phyloP scores from a whole-genome alignment of 2,797 vertebrate species.

The Coccyzus lansbergi region DNA sequence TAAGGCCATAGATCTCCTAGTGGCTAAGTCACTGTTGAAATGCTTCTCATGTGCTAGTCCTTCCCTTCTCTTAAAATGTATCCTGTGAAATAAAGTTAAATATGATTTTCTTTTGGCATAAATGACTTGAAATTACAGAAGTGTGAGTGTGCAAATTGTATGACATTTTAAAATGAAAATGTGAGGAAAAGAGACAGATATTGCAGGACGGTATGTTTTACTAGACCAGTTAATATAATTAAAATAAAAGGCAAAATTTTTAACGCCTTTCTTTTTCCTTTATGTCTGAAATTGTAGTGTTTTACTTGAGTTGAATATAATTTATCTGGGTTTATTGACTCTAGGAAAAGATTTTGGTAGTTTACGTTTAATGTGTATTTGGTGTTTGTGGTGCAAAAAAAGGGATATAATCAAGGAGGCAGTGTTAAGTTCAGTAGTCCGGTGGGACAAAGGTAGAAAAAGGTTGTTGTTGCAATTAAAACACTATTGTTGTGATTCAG shows the following conservation, averaged over 20 bases:
- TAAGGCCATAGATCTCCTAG: neutral
- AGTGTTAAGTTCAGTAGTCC: neutral
- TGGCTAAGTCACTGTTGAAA: neutral
- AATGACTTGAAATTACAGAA: neutral
- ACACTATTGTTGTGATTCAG: constrained; percentile 8
- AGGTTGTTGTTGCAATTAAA: constrained; percentile 19
- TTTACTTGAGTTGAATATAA: neutral
- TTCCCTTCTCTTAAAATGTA: neutral
- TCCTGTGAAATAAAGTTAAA: neutral
- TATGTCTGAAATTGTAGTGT: neutral
- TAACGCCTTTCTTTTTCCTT: neutral
- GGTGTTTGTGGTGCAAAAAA: neutral
- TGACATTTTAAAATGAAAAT: neutral
- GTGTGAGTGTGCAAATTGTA: neutral
- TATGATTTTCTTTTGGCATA: neutral
- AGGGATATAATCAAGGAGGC: neutral
- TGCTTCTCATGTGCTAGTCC: neutral
- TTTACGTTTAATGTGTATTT: neutral
- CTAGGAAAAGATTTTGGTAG: neutral
- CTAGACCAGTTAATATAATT: neutral
- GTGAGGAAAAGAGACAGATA: neutral
- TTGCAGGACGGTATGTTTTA: neutral
- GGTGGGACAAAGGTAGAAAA: constrained; percentile 9
- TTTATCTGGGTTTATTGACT: neutral
- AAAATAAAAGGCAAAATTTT: neutral